Percentiles rank a stretch among this genome's conserved stretches.
These are phyloP conservation scores for Stegastes partitus DNA, from an alignment of 2,113 vertebrate genomes.

Conservation along the genomic window DNA sequence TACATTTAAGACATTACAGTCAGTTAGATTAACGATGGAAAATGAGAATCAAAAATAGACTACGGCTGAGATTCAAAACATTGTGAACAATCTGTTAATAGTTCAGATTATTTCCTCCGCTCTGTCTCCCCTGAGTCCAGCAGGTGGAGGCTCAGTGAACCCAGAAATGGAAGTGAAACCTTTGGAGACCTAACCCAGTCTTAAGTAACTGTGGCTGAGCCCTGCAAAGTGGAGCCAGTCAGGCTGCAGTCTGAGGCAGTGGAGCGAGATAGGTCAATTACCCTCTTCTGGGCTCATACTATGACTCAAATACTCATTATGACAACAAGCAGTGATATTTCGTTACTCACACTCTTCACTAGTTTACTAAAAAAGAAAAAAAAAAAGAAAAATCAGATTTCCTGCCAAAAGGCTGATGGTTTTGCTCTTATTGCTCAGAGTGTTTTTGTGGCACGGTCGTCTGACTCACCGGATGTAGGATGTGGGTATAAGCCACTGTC, in stretches of 20 bases:
- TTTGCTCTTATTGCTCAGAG: too few species aligned
- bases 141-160: slow-evolving; percentile 30
- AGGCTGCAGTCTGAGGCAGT: slow-evolving; percentile 12
- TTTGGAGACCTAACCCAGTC: slow-evolving; percentile 24
- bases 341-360: not conserved
- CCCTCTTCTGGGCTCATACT: slow-evolving; percentile 5
- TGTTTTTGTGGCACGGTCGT: too few species aligned
- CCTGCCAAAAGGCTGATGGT: too few species aligned
- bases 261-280: slow-evolving; percentile 36
- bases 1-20: not conserved
- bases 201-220: slow-evolving; percentile 7
- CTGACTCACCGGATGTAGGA: too few species aligned
- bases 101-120: slow-evolving; percentile 3
- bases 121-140: slow-evolving; percentile 1
- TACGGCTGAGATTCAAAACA: not conserved
- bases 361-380: not conserved
- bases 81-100: not conserved
- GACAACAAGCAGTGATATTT: slow-evolving; percentile 28
- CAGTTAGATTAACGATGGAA: not conserved
- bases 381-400: not conserved
- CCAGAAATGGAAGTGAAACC: slow-evolving; percentile 44
- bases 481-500: too few species aligned
- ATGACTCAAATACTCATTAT: slow-evolving; percentile 36
- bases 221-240: slow-evolving; percentile 20
- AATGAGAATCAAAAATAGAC: not conserved